Evolutionary conservation across 2,888 invertebrate genomes (phyloP).

Genomic region (Cataglyphis rosenhaueri): DNA sequence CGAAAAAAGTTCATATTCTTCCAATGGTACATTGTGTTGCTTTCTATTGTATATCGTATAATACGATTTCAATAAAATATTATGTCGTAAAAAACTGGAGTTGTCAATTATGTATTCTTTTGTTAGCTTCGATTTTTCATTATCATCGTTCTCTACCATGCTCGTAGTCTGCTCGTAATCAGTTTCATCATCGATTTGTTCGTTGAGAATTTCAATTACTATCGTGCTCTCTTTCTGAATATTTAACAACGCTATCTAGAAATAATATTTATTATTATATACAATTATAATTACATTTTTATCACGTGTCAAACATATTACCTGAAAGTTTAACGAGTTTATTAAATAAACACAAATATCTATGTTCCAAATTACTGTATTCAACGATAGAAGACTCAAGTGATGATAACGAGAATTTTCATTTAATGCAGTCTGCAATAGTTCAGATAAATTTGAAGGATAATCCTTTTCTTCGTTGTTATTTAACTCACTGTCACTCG

Average conservation of each 20-base stretch:
- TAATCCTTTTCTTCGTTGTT: constrained; percentile 75
- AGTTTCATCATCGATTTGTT: constrained; percentile 63
- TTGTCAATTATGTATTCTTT: constrained; percentile 77
- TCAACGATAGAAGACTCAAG: constrained; percentile 79
- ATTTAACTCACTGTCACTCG: constrained; percentile 66
- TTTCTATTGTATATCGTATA: constrained; percentile 72
- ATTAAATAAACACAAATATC: constrained; percentile 79
- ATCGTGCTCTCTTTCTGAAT: constrained; percentile 75
- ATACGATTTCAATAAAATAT: constrained; percentile 79
- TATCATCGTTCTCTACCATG: neutral
- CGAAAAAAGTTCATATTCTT: constrained; percentile 77
- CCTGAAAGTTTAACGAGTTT: constrained; percentile 79
- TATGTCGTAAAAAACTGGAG: constrained; percentile 77
- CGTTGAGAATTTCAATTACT: constrained; percentile 62
- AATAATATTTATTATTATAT: neutral
- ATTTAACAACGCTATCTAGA: constrained; percentile 78
- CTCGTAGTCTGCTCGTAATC: constrained; percentile 41
- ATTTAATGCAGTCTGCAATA: constrained; percentile 77
- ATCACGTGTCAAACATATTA: constrained; percentile 57
- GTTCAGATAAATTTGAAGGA: constrained; percentile 77
- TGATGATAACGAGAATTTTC: constrained; percentile 80
- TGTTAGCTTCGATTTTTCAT: neutral
- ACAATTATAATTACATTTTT: neutral
- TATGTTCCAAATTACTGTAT: constrained; percentile 81
- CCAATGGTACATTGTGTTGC: constrained; percentile 66